Conservation (phyloP, 2,888 invertebrate species). For the Epirrhoe tristata region DNA sequence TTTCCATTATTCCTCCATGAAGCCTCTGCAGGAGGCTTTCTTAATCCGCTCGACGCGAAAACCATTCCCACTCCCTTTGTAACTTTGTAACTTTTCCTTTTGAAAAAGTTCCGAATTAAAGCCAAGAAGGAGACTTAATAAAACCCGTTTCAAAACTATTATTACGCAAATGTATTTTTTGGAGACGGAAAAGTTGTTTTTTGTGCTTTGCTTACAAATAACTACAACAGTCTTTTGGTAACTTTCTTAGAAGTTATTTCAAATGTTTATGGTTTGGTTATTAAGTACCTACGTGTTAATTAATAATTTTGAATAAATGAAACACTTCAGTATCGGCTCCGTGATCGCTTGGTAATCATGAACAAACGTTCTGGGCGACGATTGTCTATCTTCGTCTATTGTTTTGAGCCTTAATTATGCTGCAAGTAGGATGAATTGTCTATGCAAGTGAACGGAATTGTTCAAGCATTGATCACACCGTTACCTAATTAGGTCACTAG, state of each 20-base stretch:
- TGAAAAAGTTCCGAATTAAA: slow-evolving; percentile 64
- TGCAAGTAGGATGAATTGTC: slow-evolving; percentile 1
- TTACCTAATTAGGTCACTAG: slow-evolving; percentile 37
- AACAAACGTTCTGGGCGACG: slow-evolving; percentile 38
- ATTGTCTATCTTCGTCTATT: slow-evolving; percentile 42
- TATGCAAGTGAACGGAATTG: slow-evolving; percentile 34
- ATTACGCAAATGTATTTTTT: slow-evolving; percentile 30
- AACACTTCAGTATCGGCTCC: slow-evolving; percentile 14
- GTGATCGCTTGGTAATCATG: slow-evolving; percentile 35
- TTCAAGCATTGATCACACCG: slow-evolving; percentile 39
- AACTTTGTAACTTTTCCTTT: slow-evolving; percentile 60
- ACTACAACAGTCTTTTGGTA: neutral
- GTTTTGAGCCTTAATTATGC: slow-evolving; percentile 37
- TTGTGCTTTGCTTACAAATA: slow-evolving; percentile 1
- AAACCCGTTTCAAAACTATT: slow-evolving; percentile 52
- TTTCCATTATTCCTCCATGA: slow-evolving; percentile 70
- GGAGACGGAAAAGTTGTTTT: neutral
- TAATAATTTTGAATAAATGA: slow-evolving; percentile 3
- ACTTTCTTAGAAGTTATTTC: neutral
- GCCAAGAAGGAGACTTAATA: slow-evolving; percentile 53
- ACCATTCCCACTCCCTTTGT: slow-evolving; percentile 60
- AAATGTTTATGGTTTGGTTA: slow-evolving; percentile 6
- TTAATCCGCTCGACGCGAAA: slow-evolving; percentile 67
- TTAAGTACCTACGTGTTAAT: neutral
- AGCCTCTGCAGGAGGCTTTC: slow-evolving; percentile 56